These are phyloP conservation scores for Falco rusticolus DNA, from an alignment of 2,797 vertebrate species.

Conservation along the genomic window DNA sequence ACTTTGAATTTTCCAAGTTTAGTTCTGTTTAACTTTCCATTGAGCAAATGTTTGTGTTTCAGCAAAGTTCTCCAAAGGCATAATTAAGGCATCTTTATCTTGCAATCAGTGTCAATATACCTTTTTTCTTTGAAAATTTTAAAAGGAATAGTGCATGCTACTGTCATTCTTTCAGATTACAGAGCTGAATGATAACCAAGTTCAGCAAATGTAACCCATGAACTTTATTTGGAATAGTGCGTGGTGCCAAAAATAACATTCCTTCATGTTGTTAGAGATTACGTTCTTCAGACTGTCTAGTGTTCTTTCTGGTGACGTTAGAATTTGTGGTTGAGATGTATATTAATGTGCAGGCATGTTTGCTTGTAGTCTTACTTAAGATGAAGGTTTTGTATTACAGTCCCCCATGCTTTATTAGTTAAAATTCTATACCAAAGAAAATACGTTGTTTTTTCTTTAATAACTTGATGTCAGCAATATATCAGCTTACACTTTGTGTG, in stretches of 20 bases:
- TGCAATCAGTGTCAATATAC: not conserved
- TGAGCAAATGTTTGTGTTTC: not conserved
- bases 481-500: not conserved
- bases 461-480: not conserved
- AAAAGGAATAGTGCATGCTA: not conserved
- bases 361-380: not conserved
- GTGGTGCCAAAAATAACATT: not conserved
- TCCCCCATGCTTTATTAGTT: not conserved
- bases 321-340: not conserved
- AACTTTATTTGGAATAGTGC: not conserved
- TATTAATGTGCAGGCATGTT: not conserved
- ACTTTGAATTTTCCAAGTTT: not conserved
- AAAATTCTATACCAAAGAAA: not conserved
- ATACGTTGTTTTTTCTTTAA: not conserved
- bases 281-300: fast-evolving
- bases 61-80: not conserved
- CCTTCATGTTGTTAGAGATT: not conserved
- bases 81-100: not conserved
- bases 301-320: too few relatives aligned
- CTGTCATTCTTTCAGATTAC: not conserved
- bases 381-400: not conserved
- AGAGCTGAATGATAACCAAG: not conserved
- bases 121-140: not conserved
- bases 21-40: not conserved
- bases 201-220: not conserved